Evolutionary conservation across 2,888 invertebrate genomes (phyloP).

Genomic region (Torymus tubicola): DNA sequence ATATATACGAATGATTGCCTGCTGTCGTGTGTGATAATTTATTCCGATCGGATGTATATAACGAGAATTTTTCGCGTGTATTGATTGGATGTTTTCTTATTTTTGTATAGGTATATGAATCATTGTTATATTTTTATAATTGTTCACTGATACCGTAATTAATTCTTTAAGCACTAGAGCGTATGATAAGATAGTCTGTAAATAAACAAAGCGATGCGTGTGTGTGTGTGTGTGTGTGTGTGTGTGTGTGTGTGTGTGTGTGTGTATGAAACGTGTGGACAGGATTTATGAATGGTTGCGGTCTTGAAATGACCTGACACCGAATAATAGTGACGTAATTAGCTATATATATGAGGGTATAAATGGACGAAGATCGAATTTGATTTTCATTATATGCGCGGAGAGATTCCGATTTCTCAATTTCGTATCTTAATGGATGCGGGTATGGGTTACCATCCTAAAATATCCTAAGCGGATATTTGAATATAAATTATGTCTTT

Average conservation of each 20-base stretch:
- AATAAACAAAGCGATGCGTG: background rate
- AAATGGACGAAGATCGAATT: slow-evolving; percentile 16
- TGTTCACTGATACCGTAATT: too few species aligned
- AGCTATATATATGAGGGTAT: background rate
- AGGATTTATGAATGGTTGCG: background rate
- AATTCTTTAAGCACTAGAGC: too few species aligned
- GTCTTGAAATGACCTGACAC: background rate
- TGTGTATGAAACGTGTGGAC: background rate
- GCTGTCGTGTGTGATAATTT: too few species aligned
- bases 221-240: too few species aligned
- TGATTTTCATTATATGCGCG: slow-evolving; percentile 6
- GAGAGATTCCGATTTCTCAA: slow-evolving; percentile 23
- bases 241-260: too few species aligned
- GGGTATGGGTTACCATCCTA: slow-evolving; percentile 17
- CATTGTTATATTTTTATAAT: too few species aligned
- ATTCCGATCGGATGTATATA: too few species aligned
- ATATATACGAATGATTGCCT: background rate
- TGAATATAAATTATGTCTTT: slow-evolving; percentile 7
- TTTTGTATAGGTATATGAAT: too few species aligned
- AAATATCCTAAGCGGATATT: slow-evolving; percentile 16
- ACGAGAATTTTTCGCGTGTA: too few species aligned
- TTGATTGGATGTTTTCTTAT: too few species aligned
- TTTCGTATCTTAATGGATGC: slow-evolving; percentile 21
- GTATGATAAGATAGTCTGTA: background rate
- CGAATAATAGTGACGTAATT: slow-evolving; percentile 20